phyloP scores from a whole-genome alignment of 2,113 vertebrate genomes.

The Sturnira hondurensis region DNA sequence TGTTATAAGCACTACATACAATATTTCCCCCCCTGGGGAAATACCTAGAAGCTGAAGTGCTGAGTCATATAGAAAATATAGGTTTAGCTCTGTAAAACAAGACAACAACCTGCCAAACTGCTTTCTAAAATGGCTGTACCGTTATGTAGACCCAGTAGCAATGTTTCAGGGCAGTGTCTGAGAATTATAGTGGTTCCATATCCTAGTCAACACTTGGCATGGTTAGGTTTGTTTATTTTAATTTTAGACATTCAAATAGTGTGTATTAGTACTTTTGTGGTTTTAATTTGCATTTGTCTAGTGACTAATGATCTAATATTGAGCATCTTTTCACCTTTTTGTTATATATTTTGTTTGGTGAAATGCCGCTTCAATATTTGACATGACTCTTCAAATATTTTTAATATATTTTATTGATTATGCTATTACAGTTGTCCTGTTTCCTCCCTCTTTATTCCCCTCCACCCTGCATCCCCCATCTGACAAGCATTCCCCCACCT shows the following conservation, averaged over 20 bases:
- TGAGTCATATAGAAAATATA: neutral
- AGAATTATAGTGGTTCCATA: neutral
- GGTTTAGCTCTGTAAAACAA: neutral
- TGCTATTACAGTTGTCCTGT: too few relatives aligned
- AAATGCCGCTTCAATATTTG: too few relatives aligned
- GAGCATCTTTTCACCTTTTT: neutral
- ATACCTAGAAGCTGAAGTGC: neutral
- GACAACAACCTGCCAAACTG: neutral
- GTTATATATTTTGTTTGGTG: neutral
- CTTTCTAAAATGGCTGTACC: neutral
- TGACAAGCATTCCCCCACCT: too few relatives aligned
- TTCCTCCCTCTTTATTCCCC: too few relatives aligned
- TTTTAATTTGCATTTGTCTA: neutral
- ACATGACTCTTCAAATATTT: neutral
- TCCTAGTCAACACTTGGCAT: neutral
- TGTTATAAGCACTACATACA: neutral
- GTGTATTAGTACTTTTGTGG: neutral
- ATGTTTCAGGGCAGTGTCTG: neutral
- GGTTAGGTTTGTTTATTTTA: neutral
- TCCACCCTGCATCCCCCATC: too few relatives aligned
- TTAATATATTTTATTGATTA: neutral
- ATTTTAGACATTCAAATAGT: neutral
- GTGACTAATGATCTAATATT: neutral
- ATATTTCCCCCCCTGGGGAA: neutral
- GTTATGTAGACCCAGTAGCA: neutral